Conservation (phyloP, 2,797 vertebrate species). For the Myripristis jacobus region DNA sequence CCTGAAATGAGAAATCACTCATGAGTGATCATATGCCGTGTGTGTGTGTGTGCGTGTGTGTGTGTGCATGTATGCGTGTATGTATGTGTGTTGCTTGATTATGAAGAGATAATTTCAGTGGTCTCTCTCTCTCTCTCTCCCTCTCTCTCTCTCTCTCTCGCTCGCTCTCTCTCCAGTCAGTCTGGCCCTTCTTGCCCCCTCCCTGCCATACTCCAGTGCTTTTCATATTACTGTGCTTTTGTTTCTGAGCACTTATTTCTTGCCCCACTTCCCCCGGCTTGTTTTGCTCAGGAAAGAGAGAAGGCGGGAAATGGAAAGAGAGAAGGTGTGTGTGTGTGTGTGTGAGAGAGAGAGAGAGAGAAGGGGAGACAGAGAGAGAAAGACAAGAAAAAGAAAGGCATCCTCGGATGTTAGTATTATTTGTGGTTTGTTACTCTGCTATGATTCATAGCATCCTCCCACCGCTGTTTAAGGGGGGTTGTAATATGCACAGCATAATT, state of each 20-base stretch:
- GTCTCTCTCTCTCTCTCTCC: conserved; percentile 26
- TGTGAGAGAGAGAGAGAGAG: conserved; percentile 30
- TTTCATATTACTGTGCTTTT: conserved; percentile 75
- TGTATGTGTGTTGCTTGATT: conserved; percentile 53
- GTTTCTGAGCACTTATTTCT: conserved; percentile 74
- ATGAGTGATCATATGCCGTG: conserved; percentile 56
- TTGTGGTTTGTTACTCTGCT: conserved; percentile 62
- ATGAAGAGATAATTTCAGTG: conserved; percentile 76
- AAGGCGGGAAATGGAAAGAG: conserved; percentile 20
- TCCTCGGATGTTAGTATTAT: conserved; percentile 54
- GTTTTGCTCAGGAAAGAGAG: conserved; percentile 59
- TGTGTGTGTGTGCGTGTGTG: conserved; percentile 28
- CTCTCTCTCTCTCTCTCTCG: no score
- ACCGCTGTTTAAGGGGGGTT: conserved; percentile 57
- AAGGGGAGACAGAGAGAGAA: no score
- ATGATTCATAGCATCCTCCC: conserved; percentile 66
- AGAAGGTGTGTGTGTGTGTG: background rate
- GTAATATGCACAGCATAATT: conserved; percentile 68
- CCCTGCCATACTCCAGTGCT: conserved; percentile 67
- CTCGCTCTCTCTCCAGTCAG: no score
- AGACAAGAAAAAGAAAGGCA: no score
- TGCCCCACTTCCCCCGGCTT: conserved; percentile 72
- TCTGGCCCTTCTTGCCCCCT: conserved; percentile 46
- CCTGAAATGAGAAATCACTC: conserved; percentile 79
- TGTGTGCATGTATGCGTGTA: conserved; percentile 26